These are phyloP conservation scores for Stegastes partitus DNA, from an alignment of 2,113 vertebrate species.

Conservation along the genomic window DNA sequence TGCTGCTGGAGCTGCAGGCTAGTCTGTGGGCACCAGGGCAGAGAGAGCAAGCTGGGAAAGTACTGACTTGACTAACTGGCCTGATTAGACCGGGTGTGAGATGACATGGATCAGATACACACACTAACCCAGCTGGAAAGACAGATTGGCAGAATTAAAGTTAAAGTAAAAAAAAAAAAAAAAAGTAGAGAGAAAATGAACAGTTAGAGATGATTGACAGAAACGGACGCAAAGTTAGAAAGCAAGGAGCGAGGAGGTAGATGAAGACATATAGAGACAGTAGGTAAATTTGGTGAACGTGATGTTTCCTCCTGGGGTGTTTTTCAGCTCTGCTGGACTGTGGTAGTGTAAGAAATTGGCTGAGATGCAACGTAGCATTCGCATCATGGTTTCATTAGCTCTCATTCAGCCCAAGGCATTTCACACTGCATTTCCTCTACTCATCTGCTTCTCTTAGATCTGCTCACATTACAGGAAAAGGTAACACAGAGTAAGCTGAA, in stretches of 20 bases:
- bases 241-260: background rate
- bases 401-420: slow-evolving; percentile 70
- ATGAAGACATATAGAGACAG: slow-evolving; percentile 48
- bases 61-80: slow-evolving; percentile 75
- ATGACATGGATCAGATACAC: slow-evolving; percentile 78
- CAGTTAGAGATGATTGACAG: slow-evolving; percentile 29
- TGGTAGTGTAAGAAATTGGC: slow-evolving; percentile 74
- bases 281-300: slow-evolving; percentile 57
- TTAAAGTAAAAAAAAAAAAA: background rate
- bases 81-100: slow-evolving; percentile 79
- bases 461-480: slow-evolving; percentile 63
- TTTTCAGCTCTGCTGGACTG: slow-evolving; percentile 73
- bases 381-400: slow-evolving; percentile 75
- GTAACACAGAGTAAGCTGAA: slow-evolving; percentile 49
- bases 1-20: slow-evolving; percentile 77
- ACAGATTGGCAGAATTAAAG: slow-evolving; percentile 56
- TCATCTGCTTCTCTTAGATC: slow-evolving; percentile 72
- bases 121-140: slow-evolving; percentile 55
- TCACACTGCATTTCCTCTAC: slow-evolving; percentile 73
- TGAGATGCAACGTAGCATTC: slow-evolving; percentile 72
- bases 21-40: slow-evolving; percentile 78
- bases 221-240: slow-evolving; percentile 9
- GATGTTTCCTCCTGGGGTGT: slow-evolving; percentile 64
- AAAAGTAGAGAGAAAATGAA: slow-evolving; percentile 13
- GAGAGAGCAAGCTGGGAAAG: slow-evolving; percentile 69